Conservation (phyloP, 2,113 vertebrate species). For the Gymnocephalus cernua region DNA sequence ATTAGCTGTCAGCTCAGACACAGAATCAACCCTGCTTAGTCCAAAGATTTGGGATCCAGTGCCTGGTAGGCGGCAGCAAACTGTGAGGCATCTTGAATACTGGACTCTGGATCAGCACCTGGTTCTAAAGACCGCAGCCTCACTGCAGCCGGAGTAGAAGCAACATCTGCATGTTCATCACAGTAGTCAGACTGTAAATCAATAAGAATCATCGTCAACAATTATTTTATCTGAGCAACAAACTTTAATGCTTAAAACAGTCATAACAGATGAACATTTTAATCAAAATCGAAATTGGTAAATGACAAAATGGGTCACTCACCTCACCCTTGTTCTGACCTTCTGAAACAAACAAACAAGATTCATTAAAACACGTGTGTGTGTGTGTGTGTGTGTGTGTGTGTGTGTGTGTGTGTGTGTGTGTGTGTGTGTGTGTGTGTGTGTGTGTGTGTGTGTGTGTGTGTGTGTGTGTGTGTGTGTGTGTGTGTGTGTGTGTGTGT, state of each 20-base stretch:
- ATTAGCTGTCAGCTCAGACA: neutral
- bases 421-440: neutral
- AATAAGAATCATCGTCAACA: neutral
- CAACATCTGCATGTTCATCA: conserved; percentile 34
- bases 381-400: too few relatives aligned
- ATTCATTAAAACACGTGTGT: neutral
- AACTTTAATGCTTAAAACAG: neutral
- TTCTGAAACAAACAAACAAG: conserved; percentile 43
- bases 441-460: too few relatives aligned
- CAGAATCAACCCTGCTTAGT: conserved; percentile 22
- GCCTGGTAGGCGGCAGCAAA: conserved; percentile 49
- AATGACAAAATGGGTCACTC: conserved; percentile 5
- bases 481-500: neutral
- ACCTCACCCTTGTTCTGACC: conserved; percentile 53
- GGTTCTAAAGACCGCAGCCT: conserved; percentile 34
- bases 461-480: neutral
- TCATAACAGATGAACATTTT: neutral
- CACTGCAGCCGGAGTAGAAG: conserved; percentile 22
- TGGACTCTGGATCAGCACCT: conserved; percentile 20
- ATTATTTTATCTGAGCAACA: neutral
- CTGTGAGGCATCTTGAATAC: conserved; percentile 20
- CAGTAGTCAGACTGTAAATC: conserved; percentile 43
- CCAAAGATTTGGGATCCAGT: conserved; percentile 51
- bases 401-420: neutral
- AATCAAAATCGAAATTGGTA: neutral